Conservation (phyloP, 2,888 invertebrate species). For the Hemistola chrysoprasaria region DNA sequence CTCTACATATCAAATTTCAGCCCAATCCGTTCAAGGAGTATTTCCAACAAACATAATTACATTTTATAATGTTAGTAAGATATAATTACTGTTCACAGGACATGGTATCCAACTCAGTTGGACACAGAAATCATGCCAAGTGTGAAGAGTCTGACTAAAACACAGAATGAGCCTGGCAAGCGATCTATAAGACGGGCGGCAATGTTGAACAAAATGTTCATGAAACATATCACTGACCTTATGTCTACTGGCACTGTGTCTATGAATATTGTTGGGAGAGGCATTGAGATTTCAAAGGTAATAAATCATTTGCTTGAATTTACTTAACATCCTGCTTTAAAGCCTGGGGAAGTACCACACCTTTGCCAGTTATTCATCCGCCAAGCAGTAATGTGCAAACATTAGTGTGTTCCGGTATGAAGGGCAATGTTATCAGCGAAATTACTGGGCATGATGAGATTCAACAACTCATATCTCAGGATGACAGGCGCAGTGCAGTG, state of each 20-base stretch:
- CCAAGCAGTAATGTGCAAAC: too few relatives aligned
- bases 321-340: not conserved
- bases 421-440: too few relatives aligned
- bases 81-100: slow-evolving; percentile 44
- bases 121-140: slow-evolving; percentile 51
- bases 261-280: slow-evolving; percentile 83
- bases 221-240: slow-evolving; percentile 90
- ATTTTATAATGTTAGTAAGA: slow-evolving; percentile 9
- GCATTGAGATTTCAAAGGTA: slow-evolving; percentile 88
- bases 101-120: slow-evolving; percentile 53
- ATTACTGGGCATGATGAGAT: too few relatives aligned
- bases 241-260: slow-evolving; percentile 87
- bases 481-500: too few relatives aligned
- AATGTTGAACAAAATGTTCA: slow-evolving; percentile 90
- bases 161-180: slow-evolving; percentile 75
- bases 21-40: too few relatives aligned
- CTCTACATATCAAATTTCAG: too few relatives aligned
- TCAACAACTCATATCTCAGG: too few relatives aligned
- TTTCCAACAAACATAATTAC: too few relatives aligned
- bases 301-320: not conserved
- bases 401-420: too few relatives aligned
- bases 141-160: slow-evolving; percentile 65
- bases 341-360: too few relatives aligned
- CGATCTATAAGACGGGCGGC: slow-evolving; percentile 81
- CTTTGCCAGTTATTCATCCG: too few relatives aligned